A percentile compares a stretch with the other conserved stretches of the same genome.
Conservation (phyloP, 2,113 vertebrate species). For the Hippotragus niger region DNA sequence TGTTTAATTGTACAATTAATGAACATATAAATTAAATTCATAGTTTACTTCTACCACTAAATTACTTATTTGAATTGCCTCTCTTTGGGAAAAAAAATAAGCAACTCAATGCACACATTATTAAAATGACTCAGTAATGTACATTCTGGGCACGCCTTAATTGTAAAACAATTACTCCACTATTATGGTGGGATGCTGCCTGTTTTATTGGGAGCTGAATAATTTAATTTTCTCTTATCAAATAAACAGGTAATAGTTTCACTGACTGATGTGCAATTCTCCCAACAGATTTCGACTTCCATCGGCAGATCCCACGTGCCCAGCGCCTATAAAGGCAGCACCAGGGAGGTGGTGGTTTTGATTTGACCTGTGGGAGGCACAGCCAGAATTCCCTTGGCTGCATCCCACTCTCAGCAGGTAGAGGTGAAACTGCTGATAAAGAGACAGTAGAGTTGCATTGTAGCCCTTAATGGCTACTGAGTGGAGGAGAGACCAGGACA, state of each 20-base stretch:
- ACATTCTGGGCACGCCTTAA: slow-evolving; percentile 50
- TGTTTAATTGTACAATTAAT: slow-evolving; percentile 78
- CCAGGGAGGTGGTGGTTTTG: accelerated
- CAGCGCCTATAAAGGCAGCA: accelerated
- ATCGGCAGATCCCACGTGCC: accelerated
- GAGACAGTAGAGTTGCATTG: accelerated
- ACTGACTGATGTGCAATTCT: background rate
- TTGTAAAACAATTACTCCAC: slow-evolving; percentile 62
- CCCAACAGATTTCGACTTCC: background rate
- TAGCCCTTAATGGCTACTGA: accelerated
- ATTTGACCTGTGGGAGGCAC: accelerated
- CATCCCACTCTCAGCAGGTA: accelerated
- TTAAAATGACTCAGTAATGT: slow-evolving; percentile 50
- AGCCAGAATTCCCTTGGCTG: accelerated
- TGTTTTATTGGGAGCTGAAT: slow-evolving; percentile 38
- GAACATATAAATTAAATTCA: slow-evolving; percentile 76
- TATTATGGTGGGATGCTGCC: background rate
- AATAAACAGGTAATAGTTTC: slow-evolving; percentile 45
- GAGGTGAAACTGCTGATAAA: background rate
- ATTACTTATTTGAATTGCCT: slow-evolving; percentile 74
- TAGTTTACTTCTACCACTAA: slow-evolving; percentile 68
- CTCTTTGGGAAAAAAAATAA: slow-evolving; percentile 47
- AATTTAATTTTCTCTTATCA: slow-evolving; percentile 27
- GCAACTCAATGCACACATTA: slow-evolving; percentile 47
- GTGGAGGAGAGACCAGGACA: too few relatives aligned